Conservation (phyloP, 2,113 vertebrate species). For the Coryphaenoides rupestris region DNA sequence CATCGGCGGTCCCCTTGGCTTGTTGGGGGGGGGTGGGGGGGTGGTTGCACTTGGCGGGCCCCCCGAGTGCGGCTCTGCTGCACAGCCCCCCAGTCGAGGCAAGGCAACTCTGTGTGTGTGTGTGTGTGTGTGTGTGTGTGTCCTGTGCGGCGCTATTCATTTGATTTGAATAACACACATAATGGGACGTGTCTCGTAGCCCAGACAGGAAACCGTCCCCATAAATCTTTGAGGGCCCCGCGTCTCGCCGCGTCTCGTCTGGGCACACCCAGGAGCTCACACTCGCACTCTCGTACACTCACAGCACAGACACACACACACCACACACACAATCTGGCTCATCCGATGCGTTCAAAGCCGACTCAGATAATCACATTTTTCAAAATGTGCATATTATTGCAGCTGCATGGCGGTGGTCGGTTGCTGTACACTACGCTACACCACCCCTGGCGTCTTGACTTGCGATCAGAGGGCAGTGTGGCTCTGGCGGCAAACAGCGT, state of each 20-base stretch:
- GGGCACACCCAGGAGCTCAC: not conserved
- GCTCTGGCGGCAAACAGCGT: slow-evolving; percentile 10
- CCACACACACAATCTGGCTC: too few relatives aligned
- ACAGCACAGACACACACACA: not conserved
- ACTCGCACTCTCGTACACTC: not conserved
- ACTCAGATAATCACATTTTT: not conserved
- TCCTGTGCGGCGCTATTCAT: slow-evolving; percentile 52
- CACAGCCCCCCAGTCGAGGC: slow-evolving; percentile 52
- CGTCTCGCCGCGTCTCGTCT: not conserved
- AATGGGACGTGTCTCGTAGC: slow-evolving; percentile 18
- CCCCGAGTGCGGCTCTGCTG: slow-evolving; percentile 54
- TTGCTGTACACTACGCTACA: too few relatives aligned
- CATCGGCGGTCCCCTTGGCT: slow-evolving; percentile 26
- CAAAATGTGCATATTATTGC: not conserved
- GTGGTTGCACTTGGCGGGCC: too few relatives aligned
- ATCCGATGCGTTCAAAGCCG: not conserved
- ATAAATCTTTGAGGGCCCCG: slow-evolving; percentile 25
- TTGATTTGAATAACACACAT: slow-evolving; percentile 61
- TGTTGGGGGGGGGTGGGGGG: slow-evolving; percentile 53
- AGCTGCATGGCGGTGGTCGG: too few relatives aligned
- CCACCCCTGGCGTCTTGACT: too few relatives aligned
- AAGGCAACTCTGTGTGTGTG: too few relatives aligned
- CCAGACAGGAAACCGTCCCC: slow-evolving; percentile 26
- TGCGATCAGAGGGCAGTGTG: slow-evolving; percentile 21
- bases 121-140: too few relatives aligned